phyloP scores from a whole-genome alignment of 2,797 vertebrate genomes.

The Morus bassanus region DNA sequence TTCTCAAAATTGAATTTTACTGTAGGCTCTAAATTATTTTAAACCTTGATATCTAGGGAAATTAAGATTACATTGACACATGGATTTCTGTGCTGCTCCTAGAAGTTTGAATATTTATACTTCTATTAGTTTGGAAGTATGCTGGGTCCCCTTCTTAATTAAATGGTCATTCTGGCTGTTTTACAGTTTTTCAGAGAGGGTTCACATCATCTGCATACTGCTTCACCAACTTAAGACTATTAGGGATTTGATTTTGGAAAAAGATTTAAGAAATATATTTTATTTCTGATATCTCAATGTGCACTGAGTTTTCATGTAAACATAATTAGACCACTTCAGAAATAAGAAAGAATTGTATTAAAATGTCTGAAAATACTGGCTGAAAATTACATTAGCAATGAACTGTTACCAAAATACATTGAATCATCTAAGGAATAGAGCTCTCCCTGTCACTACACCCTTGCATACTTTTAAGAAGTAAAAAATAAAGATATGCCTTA shows the following conservation, averaged over 20 bases:
- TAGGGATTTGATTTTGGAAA: background rate
- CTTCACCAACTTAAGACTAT: background rate
- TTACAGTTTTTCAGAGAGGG: background rate
- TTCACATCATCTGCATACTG: background rate
- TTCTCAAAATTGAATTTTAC: conserved; percentile 8
- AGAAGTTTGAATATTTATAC: background rate
- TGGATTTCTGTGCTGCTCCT: background rate
- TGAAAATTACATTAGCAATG: background rate
- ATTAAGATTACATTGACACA: background rate
- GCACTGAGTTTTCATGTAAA: background rate
- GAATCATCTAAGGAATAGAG: background rate
- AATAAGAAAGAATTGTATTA: background rate
- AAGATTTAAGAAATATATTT: background rate
- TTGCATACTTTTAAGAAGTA: background rate
- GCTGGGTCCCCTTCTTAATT: background rate
- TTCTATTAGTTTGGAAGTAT: background rate
- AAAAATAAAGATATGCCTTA: background rate
- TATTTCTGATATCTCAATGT: background rate
- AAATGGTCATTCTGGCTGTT: background rate
- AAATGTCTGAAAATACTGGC: background rate
- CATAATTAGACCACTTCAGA: background rate
- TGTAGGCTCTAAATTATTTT: conserved; percentile 4
- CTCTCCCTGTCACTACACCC: background rate
- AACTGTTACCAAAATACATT: background rate
- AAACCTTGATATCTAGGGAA: background rate